These are phyloP conservation scores for Pipistrellus nathusii DNA, from an alignment of 2,797 vertebrate species.

Conservation along the genomic window DNA sequence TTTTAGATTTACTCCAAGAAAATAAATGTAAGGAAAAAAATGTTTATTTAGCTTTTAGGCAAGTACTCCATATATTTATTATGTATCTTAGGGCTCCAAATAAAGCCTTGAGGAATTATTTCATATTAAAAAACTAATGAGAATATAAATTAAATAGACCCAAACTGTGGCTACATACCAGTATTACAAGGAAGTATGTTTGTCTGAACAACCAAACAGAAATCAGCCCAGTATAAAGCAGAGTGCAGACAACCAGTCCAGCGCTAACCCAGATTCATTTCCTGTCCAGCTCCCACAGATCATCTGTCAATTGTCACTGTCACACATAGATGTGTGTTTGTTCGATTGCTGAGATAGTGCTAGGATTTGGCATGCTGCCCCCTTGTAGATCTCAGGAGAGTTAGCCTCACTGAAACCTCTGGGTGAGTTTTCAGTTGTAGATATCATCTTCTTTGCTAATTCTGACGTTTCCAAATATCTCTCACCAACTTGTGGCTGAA, in stretches of 20 bases:
- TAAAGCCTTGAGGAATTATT: conserved; percentile 38
- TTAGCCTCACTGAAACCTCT: neutral
- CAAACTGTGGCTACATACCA: neutral
- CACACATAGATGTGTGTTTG: fast-evolving
- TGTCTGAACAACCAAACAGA: neutral
- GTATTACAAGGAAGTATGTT: neutral
- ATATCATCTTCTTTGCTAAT: conserved; percentile 11
- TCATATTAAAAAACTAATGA: conserved; percentile 29
- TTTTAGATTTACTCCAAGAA: neutral
- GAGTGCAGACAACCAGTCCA: neutral
- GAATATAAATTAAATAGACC: conserved; percentile 40
- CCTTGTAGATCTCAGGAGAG: neutral
- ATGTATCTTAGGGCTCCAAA: conserved; percentile 38
- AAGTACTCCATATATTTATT: conserved; percentile 1
- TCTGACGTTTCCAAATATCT: conserved; percentile 49
- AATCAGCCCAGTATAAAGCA: neutral
- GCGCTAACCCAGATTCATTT: neutral
- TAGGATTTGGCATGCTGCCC: neutral
- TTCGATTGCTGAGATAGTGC: neutral
- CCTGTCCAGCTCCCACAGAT: neutral
- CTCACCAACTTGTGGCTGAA: conserved; percentile 7
- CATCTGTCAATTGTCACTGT: neutral
- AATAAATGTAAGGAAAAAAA: neutral
- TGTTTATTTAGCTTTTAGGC: neutral
- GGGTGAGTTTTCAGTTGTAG: neutral